Base-by-base conservation (phyloP, 2,888 invertebrate species). In the Drosophila neutralis region DNA sequence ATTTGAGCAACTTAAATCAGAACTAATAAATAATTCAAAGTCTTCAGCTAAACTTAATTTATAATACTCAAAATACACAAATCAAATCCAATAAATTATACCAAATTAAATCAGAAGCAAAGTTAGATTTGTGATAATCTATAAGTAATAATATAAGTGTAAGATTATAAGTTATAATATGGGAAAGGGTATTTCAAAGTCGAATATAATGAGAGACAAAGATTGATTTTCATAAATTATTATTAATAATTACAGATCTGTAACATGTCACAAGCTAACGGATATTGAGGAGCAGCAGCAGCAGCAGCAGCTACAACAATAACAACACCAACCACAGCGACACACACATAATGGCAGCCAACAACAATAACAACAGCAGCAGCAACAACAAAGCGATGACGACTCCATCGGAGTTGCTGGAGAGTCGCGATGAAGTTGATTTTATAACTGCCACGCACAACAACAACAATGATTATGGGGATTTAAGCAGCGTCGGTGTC, bases 351-450 rank as follows among this genome's bases (percentile, higher is more conserved):
- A 87, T 83, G 87, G 73, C 76, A 58, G 27, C 61, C 62, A 80
- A 49, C 61, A 81, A 48, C 59, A 80, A 24, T 2, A 78, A 48
- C 58, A 33, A 0, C 4, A 10, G 33, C 49, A 76, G 31, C 49
- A 65, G 49, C 54, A 69, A 52, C 59, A 70, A 40, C 60, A 73
- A 57, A 24, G 64, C 58, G 24, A 69, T 66, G 74, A 49, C 59
- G 33, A 48, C 49, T 62, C 48, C 57, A 4, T 29, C 15, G 0
- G 68, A 76, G 52, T 24, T 53, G 48, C 35, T 65, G 48, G 76
- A 76, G 42, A 70, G 84, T 57, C 73, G 79, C 36, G 93, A 93
- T 87, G 93, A 92, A 85, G 92, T 92, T 42, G 93, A 92, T 82
- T 93, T 92, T 73, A 88, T 92, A 35, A 65, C 60, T 10, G 74